Percentiles rank a stretch among this genome's conserved stretches.
These are phyloP conservation scores for Dyspetes luteomarginatus DNA, from an alignment of 2,888 invertebrate species.

Conservation along the genomic window DNA sequence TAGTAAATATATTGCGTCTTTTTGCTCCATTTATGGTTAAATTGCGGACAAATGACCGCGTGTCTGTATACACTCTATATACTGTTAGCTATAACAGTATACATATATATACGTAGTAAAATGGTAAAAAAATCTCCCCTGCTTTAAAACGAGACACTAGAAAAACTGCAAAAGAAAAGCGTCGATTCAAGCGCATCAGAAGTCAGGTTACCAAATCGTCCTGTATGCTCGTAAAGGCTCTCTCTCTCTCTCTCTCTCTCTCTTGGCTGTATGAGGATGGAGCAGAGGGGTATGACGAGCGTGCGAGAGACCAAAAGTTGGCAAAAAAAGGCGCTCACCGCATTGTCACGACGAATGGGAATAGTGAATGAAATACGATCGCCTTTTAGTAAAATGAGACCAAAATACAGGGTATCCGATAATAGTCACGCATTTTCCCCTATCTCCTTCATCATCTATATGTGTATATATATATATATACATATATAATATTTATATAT, in stretches of 20 bases:
- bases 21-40: constrained; percentile 77
- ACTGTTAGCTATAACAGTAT: background rate
- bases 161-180: constrained; percentile 48
- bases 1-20: constrained; percentile 72
- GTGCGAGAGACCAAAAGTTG: constrained; percentile 47
- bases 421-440: constrained; percentile 54
- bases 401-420: constrained; percentile 79
- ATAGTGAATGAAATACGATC: constrained; percentile 80
- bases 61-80: constrained; percentile 63
- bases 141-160: constrained; percentile 36
- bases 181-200: constrained; percentile 59
- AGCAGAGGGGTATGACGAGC: constrained; percentile 33
- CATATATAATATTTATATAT: too few relatives aligned
- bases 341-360: constrained; percentile 63
- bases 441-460: constrained; percentile 25
- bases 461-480: constrained; percentile 31
- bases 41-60: constrained; percentile 81
- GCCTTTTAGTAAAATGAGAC: constrained; percentile 82
- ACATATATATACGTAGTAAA: background rate
- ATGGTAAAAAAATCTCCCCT: constrained; percentile 61
- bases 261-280: constrained; percentile 45
- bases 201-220: constrained; percentile 71
- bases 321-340: constrained; percentile 62
- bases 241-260: too few relatives aligned
- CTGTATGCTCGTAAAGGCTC: constrained; percentile 34